phyloP scores from a whole-genome alignment of 2,113 vertebrate species.

The Quiscalus mexicanus region DNA sequence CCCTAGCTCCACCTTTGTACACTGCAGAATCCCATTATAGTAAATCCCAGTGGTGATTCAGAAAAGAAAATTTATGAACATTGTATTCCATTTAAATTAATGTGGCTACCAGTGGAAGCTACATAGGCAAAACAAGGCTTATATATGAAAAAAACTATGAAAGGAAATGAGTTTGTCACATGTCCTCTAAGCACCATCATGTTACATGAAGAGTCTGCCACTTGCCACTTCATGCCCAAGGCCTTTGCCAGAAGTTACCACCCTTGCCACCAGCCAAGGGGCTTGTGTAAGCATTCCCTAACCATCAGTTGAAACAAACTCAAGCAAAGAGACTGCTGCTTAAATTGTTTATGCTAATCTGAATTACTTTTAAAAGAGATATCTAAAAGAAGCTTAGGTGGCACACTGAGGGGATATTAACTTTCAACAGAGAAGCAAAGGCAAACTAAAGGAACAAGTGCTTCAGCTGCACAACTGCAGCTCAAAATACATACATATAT shows the following conservation, averaged over 20 bases:
- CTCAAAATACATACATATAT: neutral
- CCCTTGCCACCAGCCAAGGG: neutral
- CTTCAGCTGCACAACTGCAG: neutral
- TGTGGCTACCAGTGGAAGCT: neutral
- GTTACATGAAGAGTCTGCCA: neutral
- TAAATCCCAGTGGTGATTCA: neutral
- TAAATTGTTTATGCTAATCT: neutral
- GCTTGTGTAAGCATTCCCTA: neutral
- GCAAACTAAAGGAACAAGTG: neutral
- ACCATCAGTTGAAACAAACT: neutral
- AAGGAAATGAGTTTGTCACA: neutral
- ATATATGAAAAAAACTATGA: neutral
- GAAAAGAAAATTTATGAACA: neutral
- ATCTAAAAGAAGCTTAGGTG: neutral
- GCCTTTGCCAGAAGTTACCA: neutral
- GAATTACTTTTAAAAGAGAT: neutral
- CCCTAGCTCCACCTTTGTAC: neutral
- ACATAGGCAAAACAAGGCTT: neutral
- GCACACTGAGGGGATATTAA: neutral
- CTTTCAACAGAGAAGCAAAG: slow-evolving; percentile 6
- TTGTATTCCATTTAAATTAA: neutral
- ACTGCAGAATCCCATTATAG: neutral
- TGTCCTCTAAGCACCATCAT: neutral
- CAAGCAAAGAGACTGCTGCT: neutral
- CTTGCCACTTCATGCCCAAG: neutral